Percentiles rank a stretch among this genome's conserved stretches.
phyloP scores from a whole-genome alignment of 2,797 vertebrate species.

The Todus mexicanus region DNA sequence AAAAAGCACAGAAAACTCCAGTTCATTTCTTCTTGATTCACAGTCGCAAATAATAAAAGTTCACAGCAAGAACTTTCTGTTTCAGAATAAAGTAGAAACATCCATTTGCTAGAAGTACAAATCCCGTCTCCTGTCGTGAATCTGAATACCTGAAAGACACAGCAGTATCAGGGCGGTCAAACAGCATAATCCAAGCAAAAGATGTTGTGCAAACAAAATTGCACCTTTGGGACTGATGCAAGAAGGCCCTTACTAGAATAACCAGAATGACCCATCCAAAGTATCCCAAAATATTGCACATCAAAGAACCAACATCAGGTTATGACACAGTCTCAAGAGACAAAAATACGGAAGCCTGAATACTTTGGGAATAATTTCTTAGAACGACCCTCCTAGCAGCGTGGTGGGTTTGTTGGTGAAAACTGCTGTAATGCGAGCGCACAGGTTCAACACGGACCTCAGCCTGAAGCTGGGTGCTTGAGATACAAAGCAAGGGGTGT shows the following conservation, averaged over 20 bases:
- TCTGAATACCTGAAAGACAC: slow-evolving; percentile 75
- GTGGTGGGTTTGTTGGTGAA: neutral
- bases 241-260: neutral
- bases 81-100: neutral
- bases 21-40: slow-evolving; percentile 32
- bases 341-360: neutral
- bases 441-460: neutral
- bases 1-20: neutral
- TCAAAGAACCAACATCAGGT: neutral
- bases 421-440: neutral
- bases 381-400: neutral
- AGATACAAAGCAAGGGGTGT: neutral
- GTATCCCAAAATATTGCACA: neutral
- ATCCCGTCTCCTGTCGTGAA: slow-evolving; percentile 77
- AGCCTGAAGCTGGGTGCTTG: neutral
- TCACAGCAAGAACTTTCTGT: slow-evolving; percentile 7
- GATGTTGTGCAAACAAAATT: neutral
- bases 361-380: neutral
- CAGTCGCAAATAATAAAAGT: slow-evolving; percentile 20
- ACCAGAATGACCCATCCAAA: neutral
- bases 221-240: neutral
- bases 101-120: slow-evolving; percentile 74
- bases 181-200: neutral
- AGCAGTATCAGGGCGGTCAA: neutral
- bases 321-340: neutral